These are phyloP conservation scores for Polyboroides typus DNA, from an alignment of 2,797 vertebrate species.

Conservation along the genomic window DNA sequence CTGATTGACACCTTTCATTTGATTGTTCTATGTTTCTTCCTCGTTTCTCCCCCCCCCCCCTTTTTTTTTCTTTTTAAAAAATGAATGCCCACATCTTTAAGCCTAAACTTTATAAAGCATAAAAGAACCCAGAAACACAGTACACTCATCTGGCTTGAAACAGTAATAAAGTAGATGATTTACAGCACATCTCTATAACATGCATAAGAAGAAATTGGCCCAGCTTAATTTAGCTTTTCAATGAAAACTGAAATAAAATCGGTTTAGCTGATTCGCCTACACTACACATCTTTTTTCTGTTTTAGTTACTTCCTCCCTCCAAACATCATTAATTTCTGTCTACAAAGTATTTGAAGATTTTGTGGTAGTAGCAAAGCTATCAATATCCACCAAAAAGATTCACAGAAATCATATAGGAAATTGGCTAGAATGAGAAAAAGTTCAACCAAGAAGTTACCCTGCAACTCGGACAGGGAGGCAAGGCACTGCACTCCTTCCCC, in stretches of 20 bases:
- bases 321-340: conserved; percentile 85
- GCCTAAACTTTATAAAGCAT: background rate
- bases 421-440: conserved; percentile 80
- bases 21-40: background rate
- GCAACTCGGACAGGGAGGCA: background rate
- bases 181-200: background rate
- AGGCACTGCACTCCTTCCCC: conserved; percentile 45
- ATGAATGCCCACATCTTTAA: background rate
- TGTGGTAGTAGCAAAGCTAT: conserved; percentile 84
- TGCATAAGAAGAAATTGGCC: background rate
- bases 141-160: background rate
- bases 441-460: conserved; percentile 62
- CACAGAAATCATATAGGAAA: conserved; percentile 83
- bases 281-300: background rate
- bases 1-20: conserved; percentile 7
- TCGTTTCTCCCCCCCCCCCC: background rate
- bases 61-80: background rate
- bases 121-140: conserved; percentile 13
- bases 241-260: background rate
- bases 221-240: background rate
- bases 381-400: conserved; percentile 83
- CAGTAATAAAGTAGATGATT: background rate
- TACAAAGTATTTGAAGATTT: conserved; percentile 84
- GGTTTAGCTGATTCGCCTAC: conserved; percentile 32
- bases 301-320: conserved; percentile 76